Base-by-base conservation (phyloP, 2,888 invertebrate genomes). In the Homarus gammarus region DNA sequence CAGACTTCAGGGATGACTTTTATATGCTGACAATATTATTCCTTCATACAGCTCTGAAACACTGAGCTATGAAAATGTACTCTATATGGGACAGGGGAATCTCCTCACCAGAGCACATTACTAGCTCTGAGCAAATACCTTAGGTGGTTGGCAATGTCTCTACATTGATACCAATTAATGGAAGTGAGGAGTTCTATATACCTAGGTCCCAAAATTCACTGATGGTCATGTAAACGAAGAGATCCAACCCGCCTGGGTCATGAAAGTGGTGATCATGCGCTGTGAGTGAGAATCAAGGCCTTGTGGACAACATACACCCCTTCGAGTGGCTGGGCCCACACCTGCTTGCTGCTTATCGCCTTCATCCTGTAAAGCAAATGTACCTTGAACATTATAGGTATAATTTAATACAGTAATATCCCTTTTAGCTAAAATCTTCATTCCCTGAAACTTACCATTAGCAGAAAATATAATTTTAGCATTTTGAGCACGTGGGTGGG, bases 221-320 rank as follows among this genome's bases (percentile, higher is more conserved):
- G 84, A 81, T 84, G 89, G 85, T 85, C 84, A 89, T 73, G 85
- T 85, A 73, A 85, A 88, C 51, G 90, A 90, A 40, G 90, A 90
- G 40, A 91, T 90, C 91, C 90, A 91, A 73, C 91, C 91, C 15
- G 90, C 90, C 40, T 88, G 88, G 61, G 88, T 84, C 81, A 91
- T 85, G 86, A 90, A 90, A 64, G 84, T 91, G 51, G 90, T 88
- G 36, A 91, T 85, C 83, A 85, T 78, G 31, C 84, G 73, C 73
- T 91, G 91, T n/a, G 88, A 79, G 36, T 88, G 72, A 36, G 90
- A 77, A 68, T 91, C 91, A 36, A 91, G 78, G 36, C 91, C 91
- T 68, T 88, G 91, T 31, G 91, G 91, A 61, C 84, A 77, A 51
- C 91, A 91, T 33, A 85, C 82, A n/a, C 88, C 88, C 8, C 88